Evolutionary conservation across 1,140 invertebrate genomes (phyloP), one percentile per base, ranked within the genome.

Genomic region (Halotydeus destructor): DNA sequence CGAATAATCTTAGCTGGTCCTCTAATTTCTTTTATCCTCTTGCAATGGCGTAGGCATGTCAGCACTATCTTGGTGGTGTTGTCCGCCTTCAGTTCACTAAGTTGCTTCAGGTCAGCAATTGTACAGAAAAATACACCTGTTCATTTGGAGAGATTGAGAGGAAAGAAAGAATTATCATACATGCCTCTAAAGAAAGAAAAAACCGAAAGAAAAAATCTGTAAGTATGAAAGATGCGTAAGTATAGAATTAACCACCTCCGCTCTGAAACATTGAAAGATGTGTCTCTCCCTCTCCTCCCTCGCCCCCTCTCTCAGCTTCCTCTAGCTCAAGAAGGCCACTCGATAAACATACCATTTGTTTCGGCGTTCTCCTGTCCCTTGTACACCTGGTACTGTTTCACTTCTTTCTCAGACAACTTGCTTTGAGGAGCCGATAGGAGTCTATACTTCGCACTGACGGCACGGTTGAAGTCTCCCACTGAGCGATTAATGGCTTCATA

Each of bases 1-100:
- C 45, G 22, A 16, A 46, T 42, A n/a, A 46, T 16, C 37, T 46
- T 46, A 2, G 4, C 16, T 14, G 45, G 39, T 23, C 45, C 45
- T n/a, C 41, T 30, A n/a, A 46, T 46, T 19, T 46, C 45, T 38
- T 46, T 46, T 14, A 46, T 44, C 37, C 39, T 9, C 26, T 44
- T 46, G 33, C 45, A 46, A 30, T 46, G 45, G 27, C 45, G 28
- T 14, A 46, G n/a, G 23, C 45, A 46, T 2, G 35, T 41, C 9
- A 43, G 19, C 4, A 42, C 28, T 27, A 45, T 46, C 18, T 38
- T 19, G 3, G 36, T 36, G 3, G 39, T 46, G n/a, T 28, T 28
- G 12, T 45, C 39, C n/a, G 18, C 40, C 33, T 46, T 46, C 22
- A 46, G 18, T 5, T 14, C 5, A 33, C 39, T 46, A 16, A 44